Evolutionary conservation across 2,888 invertebrate species (phyloP).

Genomic region (Octodonta nipae): DNA sequence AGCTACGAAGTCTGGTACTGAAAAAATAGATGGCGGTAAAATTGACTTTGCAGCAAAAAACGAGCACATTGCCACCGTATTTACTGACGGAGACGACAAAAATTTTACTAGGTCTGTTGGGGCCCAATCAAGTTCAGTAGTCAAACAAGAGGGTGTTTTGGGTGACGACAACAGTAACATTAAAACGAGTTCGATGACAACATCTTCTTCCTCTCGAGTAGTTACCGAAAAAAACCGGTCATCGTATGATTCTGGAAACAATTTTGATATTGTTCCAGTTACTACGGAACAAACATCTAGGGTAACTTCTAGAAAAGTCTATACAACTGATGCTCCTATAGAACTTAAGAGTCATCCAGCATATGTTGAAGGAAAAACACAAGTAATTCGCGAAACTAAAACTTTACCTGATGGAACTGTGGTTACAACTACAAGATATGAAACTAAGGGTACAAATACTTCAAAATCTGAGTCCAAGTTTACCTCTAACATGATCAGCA

Average conservation of each 20-base stretch:
- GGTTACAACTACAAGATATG: constrained; percentile 54
- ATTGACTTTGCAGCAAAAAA: constrained; percentile 51
- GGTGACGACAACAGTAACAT: constrained; percentile 40
- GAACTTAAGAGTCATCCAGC: constrained; percentile 27
- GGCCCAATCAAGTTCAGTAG: constrained; percentile 36
- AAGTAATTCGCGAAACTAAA: constrained; percentile 47
- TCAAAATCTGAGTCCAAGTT: constrained; percentile 12
- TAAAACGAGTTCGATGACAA: constrained; percentile 26
- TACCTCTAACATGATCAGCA: too few relatives aligned
- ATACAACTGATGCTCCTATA: constrained; percentile 24
- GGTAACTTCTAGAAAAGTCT: constrained; percentile 24
- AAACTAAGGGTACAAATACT: constrained; percentile 37
- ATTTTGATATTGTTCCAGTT: constrained; percentile 6
- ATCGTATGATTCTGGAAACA: constrained; percentile 10
- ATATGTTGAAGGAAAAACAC: constrained; percentile 46
- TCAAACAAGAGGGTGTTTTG: constrained; percentile 39
- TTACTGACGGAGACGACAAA: constrained; percentile 41
- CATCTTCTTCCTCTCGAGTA: constrained; percentile 26
- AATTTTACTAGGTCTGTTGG: constrained; percentile 40
- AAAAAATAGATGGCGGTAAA: constrained; percentile 50
- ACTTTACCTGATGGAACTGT: constrained; percentile 52
- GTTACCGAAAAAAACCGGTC: constrained; percentile 23
- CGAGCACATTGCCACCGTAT: constrained; percentile 44
- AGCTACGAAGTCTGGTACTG: constrained; percentile 48
- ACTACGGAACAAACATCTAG: constrained; percentile 30